These are phyloP conservation scores for Serilophus lunatus DNA, from an alignment of 2,113 vertebrate genomes.

Conservation along the genomic window DNA sequence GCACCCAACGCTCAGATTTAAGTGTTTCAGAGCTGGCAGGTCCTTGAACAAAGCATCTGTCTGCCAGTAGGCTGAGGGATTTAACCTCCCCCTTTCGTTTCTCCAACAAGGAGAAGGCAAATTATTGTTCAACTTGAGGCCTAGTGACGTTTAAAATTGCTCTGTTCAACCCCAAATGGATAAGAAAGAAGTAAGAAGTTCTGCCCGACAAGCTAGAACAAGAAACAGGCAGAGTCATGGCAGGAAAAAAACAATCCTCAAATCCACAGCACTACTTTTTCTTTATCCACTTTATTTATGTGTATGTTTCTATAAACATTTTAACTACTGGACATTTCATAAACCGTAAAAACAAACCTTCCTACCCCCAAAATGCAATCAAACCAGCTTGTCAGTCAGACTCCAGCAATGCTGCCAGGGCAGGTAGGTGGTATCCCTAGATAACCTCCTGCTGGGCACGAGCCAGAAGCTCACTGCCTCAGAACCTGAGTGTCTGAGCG, in stretches of 20 bases:
- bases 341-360: constrained; percentile 45
- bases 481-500: background rate
- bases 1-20: background rate
- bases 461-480: background rate
- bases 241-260: background rate
- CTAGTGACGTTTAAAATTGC: background rate
- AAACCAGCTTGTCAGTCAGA: background rate
- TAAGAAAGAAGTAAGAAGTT: background rate
- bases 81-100: background rate
- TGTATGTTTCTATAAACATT: constrained; percentile 43
- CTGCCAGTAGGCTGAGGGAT: background rate
- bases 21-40: background rate
- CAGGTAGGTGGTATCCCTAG: background rate
- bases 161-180: background rate
- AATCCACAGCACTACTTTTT: background rate
- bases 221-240: background rate
- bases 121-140: background rate
- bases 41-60: background rate
- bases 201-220: background rate
- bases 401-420: background rate
- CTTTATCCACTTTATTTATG: constrained; percentile 47
- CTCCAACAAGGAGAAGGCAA: background rate
- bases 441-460: fast-evolving
- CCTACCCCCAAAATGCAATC: background rate
- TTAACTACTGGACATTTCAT: constrained; percentile 1